Evolutionary conservation across 1,140 invertebrate genomes (phyloP).

Genomic region (Carposina sasakii): DNA sequence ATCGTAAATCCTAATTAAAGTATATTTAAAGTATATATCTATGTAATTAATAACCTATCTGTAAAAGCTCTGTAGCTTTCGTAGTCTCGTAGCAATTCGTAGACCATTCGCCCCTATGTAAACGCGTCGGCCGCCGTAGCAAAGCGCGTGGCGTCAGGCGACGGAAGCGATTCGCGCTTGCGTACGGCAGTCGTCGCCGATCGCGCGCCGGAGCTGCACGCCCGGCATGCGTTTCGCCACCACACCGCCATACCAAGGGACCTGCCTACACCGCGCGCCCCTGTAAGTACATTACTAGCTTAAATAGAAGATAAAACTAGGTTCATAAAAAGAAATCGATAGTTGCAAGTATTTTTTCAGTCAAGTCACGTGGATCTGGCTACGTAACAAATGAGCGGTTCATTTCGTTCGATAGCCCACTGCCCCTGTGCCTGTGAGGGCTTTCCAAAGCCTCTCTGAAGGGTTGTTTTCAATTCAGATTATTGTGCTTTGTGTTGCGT

Average conservation of each 20-base stretch:
- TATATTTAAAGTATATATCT: no score
- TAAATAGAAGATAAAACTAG: neutral
- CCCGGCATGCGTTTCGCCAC: conserved; percentile 44
- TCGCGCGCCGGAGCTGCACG: conserved; percentile 44
- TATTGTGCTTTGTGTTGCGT: conserved; percentile 35
- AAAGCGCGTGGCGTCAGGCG: conserved; percentile 14
- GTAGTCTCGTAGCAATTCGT: no score
- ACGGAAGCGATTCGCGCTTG: conserved; percentile 33
- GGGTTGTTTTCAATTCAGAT: conserved; percentile 58
- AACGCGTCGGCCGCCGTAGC: conserved; percentile 7
- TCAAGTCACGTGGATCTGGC: conserved; percentile 54
- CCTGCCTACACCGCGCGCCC: conserved; percentile 53
- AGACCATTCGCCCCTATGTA: no score
- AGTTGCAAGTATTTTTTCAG: neutral
- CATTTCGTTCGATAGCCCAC: conserved; percentile 71
- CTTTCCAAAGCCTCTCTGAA: conserved; percentile 52
- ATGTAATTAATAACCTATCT: no score
- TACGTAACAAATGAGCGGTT: conserved; percentile 61
- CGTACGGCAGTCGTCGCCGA: conserved; percentile 56
- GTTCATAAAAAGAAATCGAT: neutral
- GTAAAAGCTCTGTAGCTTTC: no score
- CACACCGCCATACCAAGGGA: conserved; percentile 21
- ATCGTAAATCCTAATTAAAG: no score
- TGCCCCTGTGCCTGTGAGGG: conserved; percentile 70
- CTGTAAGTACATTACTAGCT: conserved; percentile 51